Conservation (phyloP, 2,797 vertebrate genomes). For the Tragopan temminckii region DNA sequence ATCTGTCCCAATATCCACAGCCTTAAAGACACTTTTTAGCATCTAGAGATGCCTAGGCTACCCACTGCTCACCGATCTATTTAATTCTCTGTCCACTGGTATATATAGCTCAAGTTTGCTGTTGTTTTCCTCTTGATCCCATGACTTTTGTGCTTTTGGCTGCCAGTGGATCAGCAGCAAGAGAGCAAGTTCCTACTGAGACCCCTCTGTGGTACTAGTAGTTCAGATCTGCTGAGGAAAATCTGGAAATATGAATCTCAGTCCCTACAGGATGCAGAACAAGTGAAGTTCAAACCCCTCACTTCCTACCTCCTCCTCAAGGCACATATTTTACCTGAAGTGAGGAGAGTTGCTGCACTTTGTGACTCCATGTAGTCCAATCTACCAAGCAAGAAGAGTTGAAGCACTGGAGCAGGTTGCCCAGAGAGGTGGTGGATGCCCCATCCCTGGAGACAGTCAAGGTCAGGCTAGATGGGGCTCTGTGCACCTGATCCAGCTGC, state of each 20-base stretch:
- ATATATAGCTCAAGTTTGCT: neutral
- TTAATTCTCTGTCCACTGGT: neutral
- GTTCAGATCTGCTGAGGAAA: neutral
- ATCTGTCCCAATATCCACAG: fast-evolving
- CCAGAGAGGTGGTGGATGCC: neutral
- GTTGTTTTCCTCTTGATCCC: neutral
- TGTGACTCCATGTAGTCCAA: neutral
- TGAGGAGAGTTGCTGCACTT: neutral
- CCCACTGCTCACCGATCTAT: neutral
- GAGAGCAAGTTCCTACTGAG: neutral
- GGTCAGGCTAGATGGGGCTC: neutral
- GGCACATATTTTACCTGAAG: neutral
- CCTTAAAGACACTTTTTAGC: neutral
- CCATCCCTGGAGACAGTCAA: neutral
- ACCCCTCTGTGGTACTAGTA: fast-evolving
- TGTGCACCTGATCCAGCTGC: neutral
- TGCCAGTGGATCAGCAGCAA: neutral
- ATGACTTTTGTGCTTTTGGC: neutral
- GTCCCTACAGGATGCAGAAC: neutral
- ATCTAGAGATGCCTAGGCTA: neutral
- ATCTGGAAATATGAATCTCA: neutral
- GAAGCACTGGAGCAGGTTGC: neutral
- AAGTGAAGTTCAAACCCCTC: neutral
- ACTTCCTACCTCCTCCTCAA: neutral
- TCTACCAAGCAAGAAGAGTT: neutral